Conservation (phyloP, 2,113 vertebrate genomes). For the Pipra filicauda region DNA sequence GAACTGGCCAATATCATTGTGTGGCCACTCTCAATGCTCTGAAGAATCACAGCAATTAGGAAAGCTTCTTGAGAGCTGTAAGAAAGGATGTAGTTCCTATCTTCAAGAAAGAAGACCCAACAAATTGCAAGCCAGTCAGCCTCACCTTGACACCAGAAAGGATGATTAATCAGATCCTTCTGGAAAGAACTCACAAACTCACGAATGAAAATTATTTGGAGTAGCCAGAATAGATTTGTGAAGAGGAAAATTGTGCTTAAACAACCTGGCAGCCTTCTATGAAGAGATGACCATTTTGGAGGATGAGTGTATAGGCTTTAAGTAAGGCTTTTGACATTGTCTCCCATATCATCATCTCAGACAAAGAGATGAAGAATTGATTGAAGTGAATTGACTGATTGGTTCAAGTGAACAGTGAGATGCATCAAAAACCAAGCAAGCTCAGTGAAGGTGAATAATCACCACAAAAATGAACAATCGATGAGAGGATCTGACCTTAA, state of each 20-base stretch:
- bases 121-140: background rate
- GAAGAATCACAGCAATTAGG: background rate
- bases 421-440: background rate
- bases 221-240: background rate
- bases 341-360: background rate
- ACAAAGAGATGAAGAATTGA: background rate
- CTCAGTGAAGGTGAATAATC: background rate
- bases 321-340: background rate
- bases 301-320: background rate
- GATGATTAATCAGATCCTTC: background rate
- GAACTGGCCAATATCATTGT: background rate
- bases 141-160: background rate
- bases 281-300: background rate
- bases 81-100: background rate
- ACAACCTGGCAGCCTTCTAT: background rate
- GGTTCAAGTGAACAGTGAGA: background rate
- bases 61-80: background rate
- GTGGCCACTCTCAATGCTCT: background rate
- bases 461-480: background rate
- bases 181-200: background rate
- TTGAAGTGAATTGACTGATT: background rate
- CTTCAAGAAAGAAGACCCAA: background rate
- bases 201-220: background rate
- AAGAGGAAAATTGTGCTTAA: background rate
- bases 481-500: background rate